Evolutionary conservation across 2,797 vertebrate species (phyloP), one percentile per base, ranked within the genome.

Genomic region (Tangara arthus): DNA sequence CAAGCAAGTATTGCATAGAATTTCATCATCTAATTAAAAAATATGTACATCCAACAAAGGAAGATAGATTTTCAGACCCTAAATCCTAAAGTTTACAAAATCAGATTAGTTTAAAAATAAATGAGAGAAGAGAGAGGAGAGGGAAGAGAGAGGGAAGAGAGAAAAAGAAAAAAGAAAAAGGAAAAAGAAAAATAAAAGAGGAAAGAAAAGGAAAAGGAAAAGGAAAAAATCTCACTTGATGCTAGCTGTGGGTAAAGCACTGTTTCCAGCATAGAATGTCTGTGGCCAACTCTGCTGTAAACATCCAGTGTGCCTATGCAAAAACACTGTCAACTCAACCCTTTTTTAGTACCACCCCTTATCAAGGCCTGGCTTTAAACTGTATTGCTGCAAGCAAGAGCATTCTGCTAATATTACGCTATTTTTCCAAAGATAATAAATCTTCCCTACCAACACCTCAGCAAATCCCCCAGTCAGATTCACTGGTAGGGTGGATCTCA

Each of bases 261-360:
- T 75, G 71, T 61, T 90, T 86, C 30, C 75, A 84, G 53, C 9
- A 90, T 17, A 30, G 15, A 30, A 12, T 66, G 42, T 52, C 71
- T 21, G 13, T 42, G 35, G 66, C 23, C 82, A 93, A 77, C 49
- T 52, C 4, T 90, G 86, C 83, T 75, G 53, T 83, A 97, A 96
- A 95, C 22, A 89, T 46, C 15, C 27, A 90, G 35, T 2, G 9
- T 78, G 70, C 23, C 71, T 49, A 77, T 0, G 1, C 87, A 75
- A 86, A 97, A 97, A 77, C 52, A 88, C 14, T 92, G 73, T 70
- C 87, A 75, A 82, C 87, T 93, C 83, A 95, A 92, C 20, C 49
- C 15, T 78, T 83, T 89, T 96, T 94, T 86, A 90, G 71, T 80
- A 79, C 34, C 9, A 24, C 3, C 17, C 90, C 23, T 68, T 95